Percentiles rank a stretch among this genome's conserved stretches.
These are phyloP conservation scores for Phyllostomus discolor DNA, from an alignment of 2,113 vertebrate species.

Conservation along the genomic window DNA sequence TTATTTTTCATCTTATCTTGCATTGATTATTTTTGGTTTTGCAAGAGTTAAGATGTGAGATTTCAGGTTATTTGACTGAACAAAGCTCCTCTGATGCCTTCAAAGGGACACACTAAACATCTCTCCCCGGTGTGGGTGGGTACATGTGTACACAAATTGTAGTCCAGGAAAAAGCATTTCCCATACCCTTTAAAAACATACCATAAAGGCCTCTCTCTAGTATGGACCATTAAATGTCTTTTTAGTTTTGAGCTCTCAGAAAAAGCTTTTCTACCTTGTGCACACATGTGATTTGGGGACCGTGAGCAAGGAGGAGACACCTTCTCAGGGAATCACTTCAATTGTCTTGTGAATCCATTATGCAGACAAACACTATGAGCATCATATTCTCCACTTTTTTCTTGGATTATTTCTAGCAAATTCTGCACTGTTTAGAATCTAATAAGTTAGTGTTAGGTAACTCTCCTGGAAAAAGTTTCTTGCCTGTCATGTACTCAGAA, in stretches of 20 bases:
- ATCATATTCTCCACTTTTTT: slow-evolving; percentile 86
- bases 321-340: slow-evolving; percentile 92
- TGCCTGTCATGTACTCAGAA: neutral
- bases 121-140: slow-evolving; percentile 96
- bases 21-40: slow-evolving; percentile 91
- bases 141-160: slow-evolving; percentile 96
- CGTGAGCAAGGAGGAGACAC: slow-evolving; percentile 90
- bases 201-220: slow-evolving; percentile 94
- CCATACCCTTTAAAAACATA: slow-evolving; percentile 96
- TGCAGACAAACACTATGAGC: slow-evolving; percentile 90
- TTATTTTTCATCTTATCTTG: slow-evolving; percentile 71
- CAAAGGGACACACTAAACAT: slow-evolving; percentile 92
- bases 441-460: neutral
- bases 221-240: slow-evolving; percentile 95
- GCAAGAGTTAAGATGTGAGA: slow-evolving; percentile 93
- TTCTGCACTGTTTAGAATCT: neutral
- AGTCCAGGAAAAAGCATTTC: slow-evolving; percentile 97
- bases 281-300: slow-evolving; percentile 92
- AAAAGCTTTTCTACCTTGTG: slow-evolving; percentile 95
- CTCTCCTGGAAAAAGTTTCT: neutral
- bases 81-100: slow-evolving; percentile 93
- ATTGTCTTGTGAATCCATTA: slow-evolving; percentile 90
- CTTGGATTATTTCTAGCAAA: slow-evolving; percentile 86
- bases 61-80: slow-evolving; percentile 96
- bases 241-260: slow-evolving; percentile 92